These are phyloP conservation scores for Drosophila aldrichi DNA, from an alignment of 2,888 invertebrate genomes.

Conservation along the genomic window DNA sequence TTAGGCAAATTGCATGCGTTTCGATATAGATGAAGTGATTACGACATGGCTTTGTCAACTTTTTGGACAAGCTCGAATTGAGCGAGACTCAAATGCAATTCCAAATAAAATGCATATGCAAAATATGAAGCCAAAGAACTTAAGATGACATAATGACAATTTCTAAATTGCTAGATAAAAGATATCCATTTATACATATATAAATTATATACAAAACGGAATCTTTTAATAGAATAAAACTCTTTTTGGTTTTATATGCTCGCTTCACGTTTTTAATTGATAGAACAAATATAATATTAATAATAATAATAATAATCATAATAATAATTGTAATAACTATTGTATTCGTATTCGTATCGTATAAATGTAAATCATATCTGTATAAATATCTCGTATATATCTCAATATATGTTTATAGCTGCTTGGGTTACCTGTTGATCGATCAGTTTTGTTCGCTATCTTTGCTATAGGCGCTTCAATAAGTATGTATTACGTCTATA, in stretches of 20 bases:
- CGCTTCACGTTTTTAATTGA: conserved; percentile 53
- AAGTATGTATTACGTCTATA: conserved; percentile 35
- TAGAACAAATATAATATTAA: conserved; percentile 59
- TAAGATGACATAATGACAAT: neutral
- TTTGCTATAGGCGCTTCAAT: conserved; percentile 22
- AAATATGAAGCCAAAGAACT: neutral
- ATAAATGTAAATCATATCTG: conserved; percentile 39
- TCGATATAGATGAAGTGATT: conserved; percentile 24
- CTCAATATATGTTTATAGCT: conserved; percentile 33
- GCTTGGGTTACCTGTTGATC: conserved; percentile 58
- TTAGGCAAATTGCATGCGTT: conserved; percentile 52
- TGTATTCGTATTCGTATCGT: conserved; percentile 36
- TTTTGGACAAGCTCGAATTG: conserved; percentile 12
- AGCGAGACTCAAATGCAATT: too few species aligned
- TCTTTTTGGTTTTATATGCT: conserved; percentile 21
- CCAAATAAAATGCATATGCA: neutral
- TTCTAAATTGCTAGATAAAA: neutral
- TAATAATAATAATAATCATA: conserved; percentile 38
- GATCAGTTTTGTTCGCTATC: conserved; percentile 50
- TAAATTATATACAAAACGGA: neutral
- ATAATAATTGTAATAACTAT: conserved; percentile 38
- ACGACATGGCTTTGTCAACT: conserved; percentile 23
- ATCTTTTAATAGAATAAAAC: conserved; percentile 6
- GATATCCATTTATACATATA: too few species aligned
- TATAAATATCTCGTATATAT: conserved; percentile 27